Base-by-base conservation (phyloP, 1,140 invertebrate genomes). In the Drosophila kurseongensis region DNA sequence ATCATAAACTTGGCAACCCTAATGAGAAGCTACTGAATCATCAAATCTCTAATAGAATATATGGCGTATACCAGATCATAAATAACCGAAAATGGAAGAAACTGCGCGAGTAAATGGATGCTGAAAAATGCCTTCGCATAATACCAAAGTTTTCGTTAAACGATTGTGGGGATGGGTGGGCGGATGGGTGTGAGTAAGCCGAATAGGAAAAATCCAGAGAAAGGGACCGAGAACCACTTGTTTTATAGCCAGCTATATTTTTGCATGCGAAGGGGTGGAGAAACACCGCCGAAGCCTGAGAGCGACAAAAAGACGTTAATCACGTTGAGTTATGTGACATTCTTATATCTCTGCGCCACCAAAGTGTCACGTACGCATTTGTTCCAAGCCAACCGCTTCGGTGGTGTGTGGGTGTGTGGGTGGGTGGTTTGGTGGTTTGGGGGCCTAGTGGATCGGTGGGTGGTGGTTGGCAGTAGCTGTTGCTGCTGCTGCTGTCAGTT, bases 341-440 rank as follows among this genome's bases (percentile, higher is more conserved):
- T 84, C 80, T 80, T 88, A 88, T 88, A 88, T 88, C 83, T 88
- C 84, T 88, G 80, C 81, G 80, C 84, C 84, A 89, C 84, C 84
- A 84, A 86, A 88, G 84, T 89, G 84, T 88, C 84, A 88, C 84
- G 84, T 89, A 84, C 84, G 84, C 84, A 88, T 88, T 88, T 89
- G 84, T 80, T 88, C 65, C 76, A 71, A 55, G 63, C 76, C 42
- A 73, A 88, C 73, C 67, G 57, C 48, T 80, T 52, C 14, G 66
- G 38, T 27, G 63, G 47, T 40, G 47, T 18, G 18, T 67, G 60
- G 40, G 35, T 29, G 14, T 55, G 60, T 44, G 35, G 5, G 50
- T 35, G 29, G 42, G 50, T 41, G 27, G 27, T 38, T 55, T 4
- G 36, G 66, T 32, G 55, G 58, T 36, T 67, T 41, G 48, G 47